Evolutionary conservation across 2,113 vertebrate species (phyloP).

Genomic region (Todiramphus saurophagus): DNA sequence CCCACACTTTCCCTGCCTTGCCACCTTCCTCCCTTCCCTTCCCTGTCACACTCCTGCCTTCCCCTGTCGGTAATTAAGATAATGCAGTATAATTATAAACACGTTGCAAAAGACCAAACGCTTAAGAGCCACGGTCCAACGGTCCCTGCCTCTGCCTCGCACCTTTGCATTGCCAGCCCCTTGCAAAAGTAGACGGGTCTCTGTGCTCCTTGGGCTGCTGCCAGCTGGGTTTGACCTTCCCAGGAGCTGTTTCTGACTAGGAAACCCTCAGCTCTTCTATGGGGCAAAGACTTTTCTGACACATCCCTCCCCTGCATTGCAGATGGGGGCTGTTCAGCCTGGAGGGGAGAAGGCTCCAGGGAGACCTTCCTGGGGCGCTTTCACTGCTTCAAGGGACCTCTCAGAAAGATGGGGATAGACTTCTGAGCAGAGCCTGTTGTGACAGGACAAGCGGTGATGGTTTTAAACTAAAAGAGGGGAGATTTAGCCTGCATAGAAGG

Average conservation of each 20-base stretch:
- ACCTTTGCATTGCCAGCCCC: neutral
- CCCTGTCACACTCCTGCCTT: neutral
- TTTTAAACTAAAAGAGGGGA: neutral
- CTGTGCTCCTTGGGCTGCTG: neutral
- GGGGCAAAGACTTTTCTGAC: neutral
- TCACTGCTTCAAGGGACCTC: neutral
- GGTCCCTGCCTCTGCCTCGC: neutral
- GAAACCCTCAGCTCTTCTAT: neutral
- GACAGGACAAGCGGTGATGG: neutral
- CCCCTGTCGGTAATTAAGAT: conserved; percentile 60
- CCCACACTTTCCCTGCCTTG: neutral
- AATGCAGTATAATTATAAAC: conserved; percentile 68
- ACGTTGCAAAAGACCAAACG: conserved; percentile 2
- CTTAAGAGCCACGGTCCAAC: fast-evolving
- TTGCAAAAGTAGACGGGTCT: neutral
- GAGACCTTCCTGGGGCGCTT: neutral
- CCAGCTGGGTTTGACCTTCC: neutral
- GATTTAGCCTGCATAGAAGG: neutral
- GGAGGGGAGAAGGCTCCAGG: neutral
- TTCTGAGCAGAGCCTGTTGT: neutral
- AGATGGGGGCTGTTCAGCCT: neutral
- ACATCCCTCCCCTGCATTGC: neutral
- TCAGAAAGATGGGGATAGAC: neutral
- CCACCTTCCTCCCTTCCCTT: neutral
- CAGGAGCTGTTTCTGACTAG: neutral